Base-by-base conservation (phyloP, 2,888 invertebrate species). In the Pristionchus maxplancki region DNA sequence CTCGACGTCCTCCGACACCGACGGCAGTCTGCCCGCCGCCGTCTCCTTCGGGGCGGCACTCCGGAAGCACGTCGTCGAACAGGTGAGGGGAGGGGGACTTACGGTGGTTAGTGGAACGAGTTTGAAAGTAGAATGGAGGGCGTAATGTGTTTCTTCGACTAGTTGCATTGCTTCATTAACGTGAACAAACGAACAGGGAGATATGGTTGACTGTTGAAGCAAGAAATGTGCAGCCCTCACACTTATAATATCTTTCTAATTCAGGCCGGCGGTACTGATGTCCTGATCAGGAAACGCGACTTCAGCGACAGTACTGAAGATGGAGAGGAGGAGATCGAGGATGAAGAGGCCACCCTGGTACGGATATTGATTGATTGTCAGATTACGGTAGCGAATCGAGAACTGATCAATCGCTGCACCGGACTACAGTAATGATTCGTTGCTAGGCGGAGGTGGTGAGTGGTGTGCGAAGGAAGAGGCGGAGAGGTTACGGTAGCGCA, bases 1-100 rank as follows among this genome's bases (percentile, higher is more conserved):
- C n/a, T 90, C 90, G 15, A 87, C 89, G 9, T 89, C 89, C 24
- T 84, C 89, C 17, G 89, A 87, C 24, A 89, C 85, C 31, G 85
- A 85, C 44, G 44, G 64, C 89, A 28, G 89, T 89, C 53, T 31
- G 87, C 83, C 34, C 20, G 53, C 85, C 6, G 81, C 88, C 1
- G 82, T 84, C 34, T 67, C 89, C 20, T 88, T 90, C 44, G 89
- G 89, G 1, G 64, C 88, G 13, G 90, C 90, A 13, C 85, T 90
- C 6, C 53, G 88, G 24, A 44, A 82, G 31, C 83, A 85, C 20
- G 71, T 87, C 9, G 67, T 48, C 62, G 40, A 48, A 58, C 87
- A 90, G 83, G 84, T 37, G 48, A 11, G 50, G 11, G 50, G 62
- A 37, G 8, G 50, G 31, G 31, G 64, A 44, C 44, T 44, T 6